A percentile compares a stretch with the other conserved stretches of the same genome.
Conservation (phyloP, 1,140 invertebrate species). For the Drosophila ananassae region DNA sequence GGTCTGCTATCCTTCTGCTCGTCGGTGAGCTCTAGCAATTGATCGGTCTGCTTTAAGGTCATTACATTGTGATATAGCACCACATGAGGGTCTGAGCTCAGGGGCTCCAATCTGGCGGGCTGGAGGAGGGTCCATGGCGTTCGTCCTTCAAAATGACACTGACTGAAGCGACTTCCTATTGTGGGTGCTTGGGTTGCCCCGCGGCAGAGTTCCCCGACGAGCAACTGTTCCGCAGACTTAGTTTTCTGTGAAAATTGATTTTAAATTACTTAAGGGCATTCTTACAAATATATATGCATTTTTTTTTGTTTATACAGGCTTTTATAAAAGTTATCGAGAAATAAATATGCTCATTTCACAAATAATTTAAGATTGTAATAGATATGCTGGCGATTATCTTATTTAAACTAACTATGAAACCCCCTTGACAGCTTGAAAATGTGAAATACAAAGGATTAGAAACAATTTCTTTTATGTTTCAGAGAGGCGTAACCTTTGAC, state of each 20-base stretch:
- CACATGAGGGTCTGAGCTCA: conserved; percentile 93
- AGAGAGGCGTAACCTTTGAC: neutral
- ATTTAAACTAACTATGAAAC: too few species aligned
- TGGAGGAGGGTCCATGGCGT: conserved; percentile 91
- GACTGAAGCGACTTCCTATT: conserved; percentile 23
- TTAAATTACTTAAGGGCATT: neutral
- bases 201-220: conserved; percentile 72
- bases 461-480: neutral
- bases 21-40: conserved; percentile 44
- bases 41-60: conserved; percentile 29
- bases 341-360: too few species aligned
- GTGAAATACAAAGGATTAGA: neutral
- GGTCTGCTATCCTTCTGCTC: conserved; percentile 15
- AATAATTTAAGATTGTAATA: too few species aligned
- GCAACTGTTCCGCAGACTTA: conserved; percentile 52
- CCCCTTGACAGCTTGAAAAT: too few species aligned
- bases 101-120: conserved; percentile 93
- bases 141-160: conserved; percentile 69
- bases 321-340: too few species aligned
- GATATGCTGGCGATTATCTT: too few species aligned
- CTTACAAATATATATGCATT: neutral
- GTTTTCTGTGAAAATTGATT: conserved; percentile 2
- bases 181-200: conserved; percentile 21
- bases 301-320: neutral
- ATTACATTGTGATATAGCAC: conserved; percentile 95